Evolutionary conservation across 2,888 invertebrate genomes (phyloP).

Genomic region (Branchipolynoe longqiensis): DNA sequence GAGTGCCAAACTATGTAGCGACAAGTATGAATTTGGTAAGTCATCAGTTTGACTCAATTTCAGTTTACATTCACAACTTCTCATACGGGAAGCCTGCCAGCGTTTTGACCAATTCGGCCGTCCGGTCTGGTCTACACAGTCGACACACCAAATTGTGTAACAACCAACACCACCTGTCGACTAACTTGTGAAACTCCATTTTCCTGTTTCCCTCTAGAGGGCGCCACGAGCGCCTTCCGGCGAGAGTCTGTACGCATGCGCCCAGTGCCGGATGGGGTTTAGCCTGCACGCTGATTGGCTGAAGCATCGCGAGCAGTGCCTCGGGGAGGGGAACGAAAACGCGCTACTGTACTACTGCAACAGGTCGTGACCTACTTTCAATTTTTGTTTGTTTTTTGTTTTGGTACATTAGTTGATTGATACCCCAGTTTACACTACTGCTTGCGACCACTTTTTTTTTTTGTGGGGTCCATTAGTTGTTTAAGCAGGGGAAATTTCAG

Average conservation of each 20-base stretch:
- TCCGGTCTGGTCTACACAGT: not conserved
- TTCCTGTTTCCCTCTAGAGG: not conserved
- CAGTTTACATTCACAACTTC: no score
- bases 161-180: not conserved
- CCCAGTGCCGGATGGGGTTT: slow-evolving; percentile 15
- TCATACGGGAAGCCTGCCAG: no score
- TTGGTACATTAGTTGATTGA: no score
- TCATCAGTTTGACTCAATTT: no score
- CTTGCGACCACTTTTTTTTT: no score
- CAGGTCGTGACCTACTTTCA: not conserved
- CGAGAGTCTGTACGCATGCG: slow-evolving; percentile 1
- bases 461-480: no score
- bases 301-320: slow-evolving; percentile 31
- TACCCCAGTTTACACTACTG: no score
- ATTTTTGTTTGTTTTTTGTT: no score
- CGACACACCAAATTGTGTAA: not conserved
- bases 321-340: not conserved
- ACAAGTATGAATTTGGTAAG: not conserved
- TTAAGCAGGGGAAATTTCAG: no score
- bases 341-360: slow-evolving; percentile 34
- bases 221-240: not conserved
- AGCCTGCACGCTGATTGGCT: slow-evolving; percentile 34
- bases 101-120: not conserved
- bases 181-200: not conserved
- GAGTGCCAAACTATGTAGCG: no score